A percentile compares a stretch with the other conserved stretches of the same genome.
Conservation (phyloP, 2,797 vertebrate genomes). For the Zenarchopterus dispar region DNA sequence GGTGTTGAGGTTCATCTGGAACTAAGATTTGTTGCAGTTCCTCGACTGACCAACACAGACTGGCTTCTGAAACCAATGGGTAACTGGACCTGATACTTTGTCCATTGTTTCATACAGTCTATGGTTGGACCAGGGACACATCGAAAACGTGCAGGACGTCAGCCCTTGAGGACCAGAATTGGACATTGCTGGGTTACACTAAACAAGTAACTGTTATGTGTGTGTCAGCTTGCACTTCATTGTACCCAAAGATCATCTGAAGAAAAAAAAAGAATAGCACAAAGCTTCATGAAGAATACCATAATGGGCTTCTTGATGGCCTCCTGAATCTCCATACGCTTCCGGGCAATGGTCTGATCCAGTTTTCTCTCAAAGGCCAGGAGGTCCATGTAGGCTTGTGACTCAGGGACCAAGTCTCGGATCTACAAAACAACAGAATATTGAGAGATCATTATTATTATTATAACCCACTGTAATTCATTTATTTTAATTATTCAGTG, state of each 20-base stretch:
- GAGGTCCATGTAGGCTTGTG: constrained; percentile 99
- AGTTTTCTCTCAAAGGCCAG: constrained; percentile 98
- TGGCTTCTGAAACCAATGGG: too few relatives aligned
- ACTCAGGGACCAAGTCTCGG: constrained; percentile 96
- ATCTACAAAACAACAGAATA: constrained; percentile 80
- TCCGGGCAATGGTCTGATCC: constrained; percentile 97
- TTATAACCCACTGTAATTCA: neutral
- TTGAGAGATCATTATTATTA: neutral
- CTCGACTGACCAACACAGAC: too few relatives aligned
- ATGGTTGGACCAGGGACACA: too few relatives aligned
- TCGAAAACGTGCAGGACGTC: too few relatives aligned
- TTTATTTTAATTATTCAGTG: neutral
- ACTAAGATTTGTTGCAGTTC: too few relatives aligned
- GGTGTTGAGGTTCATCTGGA: too few relatives aligned
- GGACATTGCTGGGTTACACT: too few relatives aligned
- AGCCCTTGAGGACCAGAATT: too few relatives aligned
- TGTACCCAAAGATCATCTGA: neutral
- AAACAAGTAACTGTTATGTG: too few relatives aligned
- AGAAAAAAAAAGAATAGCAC: neutral
- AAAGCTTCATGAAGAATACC: constrained; percentile 66
- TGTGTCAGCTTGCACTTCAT: too few relatives aligned
- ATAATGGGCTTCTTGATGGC: constrained; percentile 98
- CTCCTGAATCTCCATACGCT: constrained; percentile 99
- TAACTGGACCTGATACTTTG: too few relatives aligned
- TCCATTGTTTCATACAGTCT: too few relatives aligned